These are phyloP conservation scores for Rhinopomastus cyanomelas DNA, from an alignment of 2,113 vertebrate genomes.

Conservation along the genomic window DNA sequence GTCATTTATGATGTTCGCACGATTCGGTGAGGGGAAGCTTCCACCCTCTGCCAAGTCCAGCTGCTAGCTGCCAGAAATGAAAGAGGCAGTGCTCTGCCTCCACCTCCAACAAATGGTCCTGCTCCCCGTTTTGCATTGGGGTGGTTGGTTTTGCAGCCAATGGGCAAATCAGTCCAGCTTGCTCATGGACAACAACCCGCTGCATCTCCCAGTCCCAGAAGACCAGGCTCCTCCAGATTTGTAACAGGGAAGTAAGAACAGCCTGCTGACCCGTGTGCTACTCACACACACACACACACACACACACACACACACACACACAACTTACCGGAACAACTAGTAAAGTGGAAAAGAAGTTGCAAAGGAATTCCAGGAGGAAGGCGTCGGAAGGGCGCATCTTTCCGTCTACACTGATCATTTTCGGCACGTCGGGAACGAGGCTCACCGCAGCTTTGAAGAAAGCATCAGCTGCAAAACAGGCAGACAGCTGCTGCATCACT, in stretches of 20 bases:
- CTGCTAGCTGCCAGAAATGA: background rate
- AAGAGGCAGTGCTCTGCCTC: background rate
- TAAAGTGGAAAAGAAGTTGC: constrained; percentile 90
- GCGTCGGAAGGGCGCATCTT: constrained; percentile 89
- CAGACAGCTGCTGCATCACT: background rate
- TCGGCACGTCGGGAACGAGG: constrained; percentile 91
- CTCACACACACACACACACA: background rate
- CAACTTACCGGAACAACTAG: constrained; percentile 90
- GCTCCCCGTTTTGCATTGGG: background rate
- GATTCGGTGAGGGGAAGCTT: background rate
- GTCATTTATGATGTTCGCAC: too few relatives aligned
- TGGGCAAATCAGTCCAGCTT: background rate
- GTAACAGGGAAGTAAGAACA: background rate
- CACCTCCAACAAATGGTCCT: background rate
- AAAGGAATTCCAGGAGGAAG: constrained; percentile 93
- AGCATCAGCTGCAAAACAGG: constrained; percentile 84
- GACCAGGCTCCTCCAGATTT: background rate
- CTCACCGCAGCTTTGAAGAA: constrained; percentile 94
- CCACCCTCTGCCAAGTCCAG: background rate
- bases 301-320: too few relatives aligned
- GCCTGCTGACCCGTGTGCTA: background rate
- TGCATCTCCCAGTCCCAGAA: background rate
- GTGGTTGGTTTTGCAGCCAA: background rate
- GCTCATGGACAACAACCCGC: background rate
- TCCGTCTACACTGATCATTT: constrained; percentile 88